Evolutionary conservation across 2,113 vertebrate species (phyloP), one percentile per base, ranked within the genome.

Genomic region (Catharus minimus): DNA sequence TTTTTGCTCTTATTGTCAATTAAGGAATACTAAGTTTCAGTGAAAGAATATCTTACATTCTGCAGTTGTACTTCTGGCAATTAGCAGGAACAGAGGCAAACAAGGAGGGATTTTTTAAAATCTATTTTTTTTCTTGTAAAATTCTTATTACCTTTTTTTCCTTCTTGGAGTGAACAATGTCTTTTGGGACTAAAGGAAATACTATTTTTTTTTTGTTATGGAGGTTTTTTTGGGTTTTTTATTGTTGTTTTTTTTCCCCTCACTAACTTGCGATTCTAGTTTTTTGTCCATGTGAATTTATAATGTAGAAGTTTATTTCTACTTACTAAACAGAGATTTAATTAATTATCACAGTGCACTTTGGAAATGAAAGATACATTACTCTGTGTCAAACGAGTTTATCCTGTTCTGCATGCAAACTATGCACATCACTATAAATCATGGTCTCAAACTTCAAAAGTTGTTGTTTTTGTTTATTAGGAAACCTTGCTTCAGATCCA

Each of bases 381-480:
- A 33, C 43, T 92, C 38, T 57, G 20, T 44, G 71, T 93, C 78
- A 87, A 75, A 85, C 55, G n/a, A 84, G 41, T 84, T 92, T 92
- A 49, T 87, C 64, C 43, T 62, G 23, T 58, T 91, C 39, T 49
- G 71, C 55, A 76, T 79, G 55, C 72, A 57, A 94, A 57, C 74
- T 28, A 15, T n/a, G 36, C 11, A 36, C 17, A 27, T 57, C 0
- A 0, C 78, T 84, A 85, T 93, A 96, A 95, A 85, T 96, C 62
- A 82, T 61, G 30, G 7, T 53, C 50, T 94, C 79, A 89, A 73
- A 85, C 43, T 87, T 94, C 71, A 58, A 9, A 87, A 95, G 74
- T 87, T 90, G 72, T 91, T 95, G 52, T 56, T 90, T 92, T 94
- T 95, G 74, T 91, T 95, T 94, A 61, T 94, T 92, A 86, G 91